Evolutionary conservation across 2,888 invertebrate species (phyloP).

Genomic region (Noctua fimbriata): DNA sequence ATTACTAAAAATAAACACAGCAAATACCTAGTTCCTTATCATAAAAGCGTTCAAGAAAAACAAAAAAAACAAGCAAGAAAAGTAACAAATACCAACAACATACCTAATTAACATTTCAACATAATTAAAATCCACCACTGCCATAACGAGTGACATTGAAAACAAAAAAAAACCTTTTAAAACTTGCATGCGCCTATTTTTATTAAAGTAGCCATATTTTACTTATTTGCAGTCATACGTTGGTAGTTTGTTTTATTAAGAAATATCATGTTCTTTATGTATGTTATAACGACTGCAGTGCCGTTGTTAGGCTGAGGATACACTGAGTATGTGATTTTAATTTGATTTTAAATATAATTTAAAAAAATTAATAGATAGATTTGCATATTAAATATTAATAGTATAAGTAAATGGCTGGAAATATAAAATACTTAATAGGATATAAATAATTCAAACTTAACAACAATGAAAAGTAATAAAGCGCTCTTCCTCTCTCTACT

Average conservation of each 20-base stretch:
- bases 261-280: conserved; percentile 37
- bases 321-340: background rate
- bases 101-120: conserved; percentile 27
- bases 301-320: background rate
- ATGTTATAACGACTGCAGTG: conserved; percentile 49
- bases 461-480: too few species aligned
- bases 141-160: conserved; percentile 30
- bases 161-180: background rate
- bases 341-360: too few species aligned
- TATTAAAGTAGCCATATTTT: conserved; percentile 3
- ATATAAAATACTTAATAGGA: too few species aligned
- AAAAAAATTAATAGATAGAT: too few species aligned
- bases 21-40: background rate
- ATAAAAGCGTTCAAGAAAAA: background rate
- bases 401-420: too few species aligned
- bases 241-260: conserved; percentile 27
- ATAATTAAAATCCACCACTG: conserved; percentile 14
- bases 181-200: conserved; percentile 38
- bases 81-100: background rate
- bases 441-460: too few species aligned
- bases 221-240: conserved; percentile 4
- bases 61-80: background rate
- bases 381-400: too few species aligned
- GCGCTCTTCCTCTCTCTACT: too few species aligned
- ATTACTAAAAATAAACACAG: too few species aligned